These are phyloP conservation scores for Brachyhypopomus occidentalis DNA, from an alignment of 2,113 vertebrate species.

Conservation along the genomic window DNA sequence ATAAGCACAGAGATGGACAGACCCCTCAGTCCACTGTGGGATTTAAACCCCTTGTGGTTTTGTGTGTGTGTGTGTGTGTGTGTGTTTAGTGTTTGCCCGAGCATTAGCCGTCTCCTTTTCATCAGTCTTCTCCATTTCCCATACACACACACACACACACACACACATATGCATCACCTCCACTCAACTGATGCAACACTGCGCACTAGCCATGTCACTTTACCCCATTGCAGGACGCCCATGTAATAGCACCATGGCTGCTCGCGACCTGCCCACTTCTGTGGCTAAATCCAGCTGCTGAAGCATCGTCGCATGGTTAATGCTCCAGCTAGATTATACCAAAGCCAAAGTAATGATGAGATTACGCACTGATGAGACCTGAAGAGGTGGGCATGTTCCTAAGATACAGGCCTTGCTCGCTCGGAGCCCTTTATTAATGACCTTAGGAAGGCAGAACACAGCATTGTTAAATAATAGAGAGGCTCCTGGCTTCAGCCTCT, in stretches of 20 bases:
- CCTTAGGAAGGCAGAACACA: constrained; percentile 6
- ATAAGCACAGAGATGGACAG: too few relatives aligned
- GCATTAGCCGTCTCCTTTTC: constrained; percentile 32
- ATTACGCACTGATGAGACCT: constrained; percentile 49
- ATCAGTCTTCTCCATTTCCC: constrained; percentile 11
- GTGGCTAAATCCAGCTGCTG: neutral
- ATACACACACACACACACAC: constrained; percentile 15
- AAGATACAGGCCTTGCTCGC: constrained; percentile 18
- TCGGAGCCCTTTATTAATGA: constrained; percentile 36
- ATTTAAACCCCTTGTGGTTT: neutral
- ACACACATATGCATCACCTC: neutral
- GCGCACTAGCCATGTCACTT: neutral
- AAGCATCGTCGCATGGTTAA: neutral
- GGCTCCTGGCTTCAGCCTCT: constrained; percentile 29
- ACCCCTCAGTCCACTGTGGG: too few relatives aligned
- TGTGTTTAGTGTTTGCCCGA: constrained; percentile 41
- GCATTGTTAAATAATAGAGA: constrained; percentile 42
- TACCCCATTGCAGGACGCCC: neutral
- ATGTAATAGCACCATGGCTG: neutral
- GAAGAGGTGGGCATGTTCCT: constrained; percentile 24
- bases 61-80: constrained; percentile 48
- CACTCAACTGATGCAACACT: neutral
- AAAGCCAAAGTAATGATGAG: constrained; percentile 18
- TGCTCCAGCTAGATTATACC: constrained; percentile 32
- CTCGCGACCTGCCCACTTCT: neutral